A percentile compares a stretch with the other conserved stretches of the same genome.
Conservation (phyloP, 2,113 vertebrate species). For the Eurypyga helias region DNA sequence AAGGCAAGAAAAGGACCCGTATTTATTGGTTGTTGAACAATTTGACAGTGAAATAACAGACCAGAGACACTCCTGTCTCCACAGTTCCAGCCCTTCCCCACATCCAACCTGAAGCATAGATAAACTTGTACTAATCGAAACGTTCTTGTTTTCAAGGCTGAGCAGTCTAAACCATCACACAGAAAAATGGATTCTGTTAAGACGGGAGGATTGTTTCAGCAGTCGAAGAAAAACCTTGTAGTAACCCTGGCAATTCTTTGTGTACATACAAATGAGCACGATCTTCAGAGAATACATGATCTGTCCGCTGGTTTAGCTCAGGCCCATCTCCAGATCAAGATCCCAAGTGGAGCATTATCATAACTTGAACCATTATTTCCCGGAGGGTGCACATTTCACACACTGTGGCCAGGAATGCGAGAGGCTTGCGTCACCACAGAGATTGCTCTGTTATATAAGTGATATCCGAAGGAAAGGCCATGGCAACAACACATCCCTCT, state of each 20-base stretch:
- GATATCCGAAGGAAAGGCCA: background rate
- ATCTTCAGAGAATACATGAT: background rate
- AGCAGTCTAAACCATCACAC: background rate
- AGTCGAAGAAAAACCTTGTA: background rate
- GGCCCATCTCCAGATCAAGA: background rate
- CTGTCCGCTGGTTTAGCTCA: background rate
- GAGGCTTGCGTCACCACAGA: background rate
- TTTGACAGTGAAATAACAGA: background rate
- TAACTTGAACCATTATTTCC: background rate
- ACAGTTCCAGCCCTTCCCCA: background rate
- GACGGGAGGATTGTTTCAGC: background rate
- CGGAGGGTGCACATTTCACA: slow-evolving; percentile 22
- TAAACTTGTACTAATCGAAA: background rate
- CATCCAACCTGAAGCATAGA: background rate
- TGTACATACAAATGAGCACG: background rate
- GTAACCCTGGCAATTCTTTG: background rate
- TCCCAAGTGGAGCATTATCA: background rate
- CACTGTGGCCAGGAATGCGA: background rate
- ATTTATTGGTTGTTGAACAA: background rate
- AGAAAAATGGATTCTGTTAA: background rate
- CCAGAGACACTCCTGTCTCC: background rate
- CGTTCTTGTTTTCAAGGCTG: background rate
- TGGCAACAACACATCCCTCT: background rate
- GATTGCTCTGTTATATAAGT: background rate
- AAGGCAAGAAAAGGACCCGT: background rate